Evolutionary conservation across 2,888 invertebrate species (phyloP).

Genomic region (Pseudeuparius sepicola): DNA sequence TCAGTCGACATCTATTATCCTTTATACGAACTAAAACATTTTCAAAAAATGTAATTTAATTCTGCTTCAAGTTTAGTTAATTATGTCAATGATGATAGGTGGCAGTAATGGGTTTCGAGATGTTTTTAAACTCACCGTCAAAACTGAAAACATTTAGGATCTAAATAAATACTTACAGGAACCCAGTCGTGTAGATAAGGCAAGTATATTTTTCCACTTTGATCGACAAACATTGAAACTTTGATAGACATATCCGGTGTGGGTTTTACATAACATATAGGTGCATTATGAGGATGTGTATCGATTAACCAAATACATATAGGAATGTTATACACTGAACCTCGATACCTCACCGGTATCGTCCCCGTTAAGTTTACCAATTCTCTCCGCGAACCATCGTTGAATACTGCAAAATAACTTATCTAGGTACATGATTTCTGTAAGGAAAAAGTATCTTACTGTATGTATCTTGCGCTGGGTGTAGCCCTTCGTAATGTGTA

Average conservation of each 20-base stretch:
- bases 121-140: too few species aligned
- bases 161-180: constrained; percentile 47
- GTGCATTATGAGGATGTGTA: constrained; percentile 94
- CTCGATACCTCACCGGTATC: constrained; percentile 85
- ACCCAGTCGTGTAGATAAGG: constrained; percentile 96
- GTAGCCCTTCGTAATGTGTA: constrained; percentile 53
- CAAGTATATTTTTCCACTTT: constrained; percentile 90
- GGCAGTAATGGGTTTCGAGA: too few species aligned
- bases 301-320: constrained; percentile 94
- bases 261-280: constrained; percentile 90
- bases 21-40: too few species aligned
- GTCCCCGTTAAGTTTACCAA: constrained; percentile 82
- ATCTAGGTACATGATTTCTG: constrained; percentile 5
- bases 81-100: too few species aligned
- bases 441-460: constrained; percentile 43
- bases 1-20: too few species aligned
- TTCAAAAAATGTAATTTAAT: too few species aligned
- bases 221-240: constrained; percentile 88
- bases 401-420: constrained; percentile 56
- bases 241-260: constrained; percentile 93
- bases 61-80: too few species aligned
- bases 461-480: constrained; percentile 55
- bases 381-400: constrained; percentile 74
- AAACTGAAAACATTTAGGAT: too few species aligned
- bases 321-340: constrained; percentile 88